Base-by-base conservation (phyloP, 2,113 vertebrate genomes). In the Rana temporaria region DNA sequence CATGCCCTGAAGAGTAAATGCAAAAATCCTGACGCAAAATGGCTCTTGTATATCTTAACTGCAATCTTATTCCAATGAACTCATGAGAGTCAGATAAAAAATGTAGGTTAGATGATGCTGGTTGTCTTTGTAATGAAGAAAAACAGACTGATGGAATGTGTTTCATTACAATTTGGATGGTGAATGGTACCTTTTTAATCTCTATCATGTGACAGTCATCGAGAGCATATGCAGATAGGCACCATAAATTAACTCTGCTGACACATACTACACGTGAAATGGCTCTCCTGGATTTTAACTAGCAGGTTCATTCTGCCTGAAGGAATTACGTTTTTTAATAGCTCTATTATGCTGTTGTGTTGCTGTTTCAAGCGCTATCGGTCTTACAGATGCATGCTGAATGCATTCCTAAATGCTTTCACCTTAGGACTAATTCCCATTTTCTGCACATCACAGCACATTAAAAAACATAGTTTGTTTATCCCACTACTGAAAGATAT, bases 101-200 rank as follows among this genome's bases (percentile, higher is more conserved):
- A 71, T 56, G 22, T 18, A 55, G 22, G 52, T 55, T 56, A 55
- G 26, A 71, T 71, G 22, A 22, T 55, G 14, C 16, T 55, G 16
- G 22, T 42, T 71, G 69, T 20, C 22, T 71, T 30, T 71, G 69
- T 71, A 71, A 71, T 71, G 69, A 71, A 71, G 48, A 55, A 71
- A 71, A 55, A 56, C 38, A 16, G 69, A 71, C 48, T 30, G 48
- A 71, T 26, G 48, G 69, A 20, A 55, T 55, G 48, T 24, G 8
- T 55, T 52, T 55, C 48, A 30, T 30, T 71, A 55, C 26, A 42
- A 55, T 48, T 55, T 71, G 52, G 69, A 20, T 55, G 48, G 22
- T 71, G 16, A 8, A 22, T 55, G 55, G 48, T 30, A 55, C 48
- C 69, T 55, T 55, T 48, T 71, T 71, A 55, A 71, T 71, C 69